Base-by-base conservation (phyloP, 2,797 vertebrate genomes). In the Amazona finschi region DNA sequence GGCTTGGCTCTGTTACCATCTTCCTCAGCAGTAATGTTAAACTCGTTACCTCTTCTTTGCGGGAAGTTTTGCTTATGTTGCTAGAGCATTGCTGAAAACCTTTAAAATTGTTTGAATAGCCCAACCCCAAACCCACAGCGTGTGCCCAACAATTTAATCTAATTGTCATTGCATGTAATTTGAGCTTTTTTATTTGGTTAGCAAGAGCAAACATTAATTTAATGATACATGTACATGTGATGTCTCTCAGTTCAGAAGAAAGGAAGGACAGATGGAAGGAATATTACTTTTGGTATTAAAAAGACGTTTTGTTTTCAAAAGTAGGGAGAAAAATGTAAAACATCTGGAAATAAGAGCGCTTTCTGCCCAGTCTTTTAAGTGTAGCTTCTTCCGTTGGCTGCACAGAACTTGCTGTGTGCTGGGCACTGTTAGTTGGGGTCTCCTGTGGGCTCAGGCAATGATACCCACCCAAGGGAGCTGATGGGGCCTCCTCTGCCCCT, bases 281-380 rank as follows among this genome's bases (percentile, higher is more conserved):
- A 53, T 89, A 94, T 94, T 89, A 73, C 83, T 93, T 93, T 79
- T 66, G 53, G 77, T 95, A 87, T 94, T 88, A 93, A 94, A 96
- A 96, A 93, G 70, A 82, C 64, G 39, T 95, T 95, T 90, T 91
- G 74, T 90, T 95, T 95, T 95, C 84, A 87, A 46, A 94, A 95
- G 80, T 28, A 47, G 67, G 79, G 90, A 62, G 80, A 93, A 93
- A 95, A 95, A 95, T 92, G 64, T 82, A 33, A 85, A 96, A 76
- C 93, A 95, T 95, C 85, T 96, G 94, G 90, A 94, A 79, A 60
- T 36, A 70, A 70, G 80, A 90, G 60, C 13, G 33, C 52, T 78
- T 88, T 91, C 81, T 85, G 71, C 87, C 55, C 47, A 57, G 81
- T 65, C 60, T 95, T 93, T 55, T 70, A 60, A 73, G 60, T 6